Evolutionary conservation across 2,888 invertebrate genomes (phyloP).

Genomic region (Eupeodes latifasciatus): DNA sequence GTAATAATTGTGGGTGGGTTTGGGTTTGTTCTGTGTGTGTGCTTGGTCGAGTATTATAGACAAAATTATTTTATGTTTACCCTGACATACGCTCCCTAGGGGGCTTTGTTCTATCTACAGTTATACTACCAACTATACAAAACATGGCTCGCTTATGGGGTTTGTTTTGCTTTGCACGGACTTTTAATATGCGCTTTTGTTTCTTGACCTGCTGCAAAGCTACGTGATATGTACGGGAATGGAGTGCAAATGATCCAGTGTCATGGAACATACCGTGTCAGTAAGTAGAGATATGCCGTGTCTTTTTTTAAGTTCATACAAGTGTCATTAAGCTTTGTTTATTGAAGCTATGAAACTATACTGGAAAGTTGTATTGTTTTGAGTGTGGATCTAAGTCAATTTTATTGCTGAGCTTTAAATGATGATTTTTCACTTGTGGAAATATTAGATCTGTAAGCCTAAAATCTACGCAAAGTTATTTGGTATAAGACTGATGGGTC

Average conservation of each 20-base stretch:
- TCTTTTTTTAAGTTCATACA: not conserved
- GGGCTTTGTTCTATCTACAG: slow-evolving; percentile 11
- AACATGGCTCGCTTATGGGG: not conserved
- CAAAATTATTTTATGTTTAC: slow-evolving; percentile 63
- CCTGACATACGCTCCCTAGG: slow-evolving; percentile 34
- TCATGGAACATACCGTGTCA: not conserved
- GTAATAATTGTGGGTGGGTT: slow-evolving; percentile 49
- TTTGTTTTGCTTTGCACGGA: slow-evolving; percentile 21
- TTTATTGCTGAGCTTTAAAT: not conserved
- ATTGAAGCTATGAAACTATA: not conserved
- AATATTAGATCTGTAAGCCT: too few relatives aligned
- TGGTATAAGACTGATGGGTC: too few relatives aligned
- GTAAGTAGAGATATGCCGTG: not conserved
- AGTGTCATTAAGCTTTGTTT: slow-evolving; percentile 21
- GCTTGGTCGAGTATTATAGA: slow-evolving; percentile 59
- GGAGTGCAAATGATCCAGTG: slow-evolving; percentile 19
- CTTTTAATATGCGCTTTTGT: not conserved
- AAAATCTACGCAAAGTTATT: too few relatives aligned
- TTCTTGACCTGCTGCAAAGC: slow-evolving; percentile 6
- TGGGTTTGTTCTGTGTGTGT: not conserved
- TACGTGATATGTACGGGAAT: not conserved
- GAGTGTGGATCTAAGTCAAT: too few relatives aligned
- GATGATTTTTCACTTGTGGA: too few relatives aligned
- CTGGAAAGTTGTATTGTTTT: not conserved
- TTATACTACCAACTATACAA: not conserved